These are phyloP conservation scores for Amphiprion ocellaris DNA, from an alignment of 2,113 vertebrate genomes.

Conservation along the genomic window DNA sequence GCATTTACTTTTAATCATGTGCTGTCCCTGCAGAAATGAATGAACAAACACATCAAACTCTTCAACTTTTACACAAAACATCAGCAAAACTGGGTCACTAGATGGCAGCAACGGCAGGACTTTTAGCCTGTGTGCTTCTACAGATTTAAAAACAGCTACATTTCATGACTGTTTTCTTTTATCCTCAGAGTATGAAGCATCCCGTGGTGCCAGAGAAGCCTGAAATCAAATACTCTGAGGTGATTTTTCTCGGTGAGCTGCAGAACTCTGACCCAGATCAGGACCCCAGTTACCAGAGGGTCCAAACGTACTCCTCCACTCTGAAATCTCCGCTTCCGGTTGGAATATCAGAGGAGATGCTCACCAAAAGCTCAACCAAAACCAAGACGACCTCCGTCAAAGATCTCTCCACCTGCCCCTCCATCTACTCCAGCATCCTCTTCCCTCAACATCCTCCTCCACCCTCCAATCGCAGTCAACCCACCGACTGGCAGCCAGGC, in stretches of 20 bases:
- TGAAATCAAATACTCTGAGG: slow-evolving; percentile 25
- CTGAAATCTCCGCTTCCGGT: neutral
- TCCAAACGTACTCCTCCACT: neutral
- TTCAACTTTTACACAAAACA: no score
- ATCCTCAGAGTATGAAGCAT: slow-evolving; percentile 31
- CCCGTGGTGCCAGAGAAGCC: neutral
- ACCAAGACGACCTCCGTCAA: neutral
- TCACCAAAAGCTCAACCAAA: neutral
- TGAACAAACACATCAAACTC: no score
- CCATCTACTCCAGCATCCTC: slow-evolving; percentile 20
- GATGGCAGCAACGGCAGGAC: no score
- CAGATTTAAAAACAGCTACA: neutral
- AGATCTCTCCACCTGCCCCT: slow-evolving; percentile 15
- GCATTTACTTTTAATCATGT: no score
- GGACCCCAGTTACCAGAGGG: slow-evolving; percentile 1
- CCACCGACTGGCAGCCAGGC: neutral
- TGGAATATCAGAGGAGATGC: neutral
- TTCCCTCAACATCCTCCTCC: neutral
- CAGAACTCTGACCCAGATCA: neutral
- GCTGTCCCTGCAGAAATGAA: no score
- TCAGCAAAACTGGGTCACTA: no score
- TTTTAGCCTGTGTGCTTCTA: no score
- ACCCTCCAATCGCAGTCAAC: neutral
- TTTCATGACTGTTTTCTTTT: neutral
- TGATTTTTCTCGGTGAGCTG: slow-evolving; percentile 26